These are phyloP conservation scores for Auanema sp. DNA, from an alignment of 2,888 invertebrate species.

Conservation along the genomic window DNA sequence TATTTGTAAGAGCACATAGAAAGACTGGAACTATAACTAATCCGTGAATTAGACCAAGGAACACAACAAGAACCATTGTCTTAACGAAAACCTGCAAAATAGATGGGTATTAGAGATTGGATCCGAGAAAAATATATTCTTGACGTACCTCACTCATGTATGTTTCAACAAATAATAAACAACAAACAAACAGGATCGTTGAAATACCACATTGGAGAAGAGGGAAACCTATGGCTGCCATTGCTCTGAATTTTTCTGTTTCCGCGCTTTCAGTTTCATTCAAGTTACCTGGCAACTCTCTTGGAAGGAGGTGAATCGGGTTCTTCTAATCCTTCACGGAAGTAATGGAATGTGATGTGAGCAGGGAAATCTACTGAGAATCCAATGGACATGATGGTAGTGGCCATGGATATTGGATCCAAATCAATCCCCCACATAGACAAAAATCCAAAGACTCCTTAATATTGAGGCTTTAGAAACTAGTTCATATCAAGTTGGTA, in stretches of 20 bases:
- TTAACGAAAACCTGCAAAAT: slow-evolving; percentile 55
- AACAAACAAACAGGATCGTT: slow-evolving; percentile 53
- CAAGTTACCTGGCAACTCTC: slow-evolving; percentile 38
- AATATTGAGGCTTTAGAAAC: not conserved
- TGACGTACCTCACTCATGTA: slow-evolving; percentile 54
- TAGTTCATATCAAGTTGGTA: slow-evolving; percentile 1
- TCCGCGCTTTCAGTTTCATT: not conserved
- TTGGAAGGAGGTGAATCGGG: slow-evolving; percentile 38
- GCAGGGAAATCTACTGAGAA: slow-evolving; percentile 61
- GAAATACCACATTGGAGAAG: slow-evolving; percentile 58
- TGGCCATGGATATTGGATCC: slow-evolving; percentile 61
- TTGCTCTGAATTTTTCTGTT: slow-evolving; percentile 33
- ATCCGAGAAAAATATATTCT: not conserved
- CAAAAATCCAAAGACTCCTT: slow-evolving; percentile 56
- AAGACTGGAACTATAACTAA: slow-evolving; percentile 55
- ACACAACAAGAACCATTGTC: slow-evolving; percentile 60
- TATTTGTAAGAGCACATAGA: slow-evolving; percentile 54
- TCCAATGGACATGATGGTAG: slow-evolving; percentile 54
- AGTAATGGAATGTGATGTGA: slow-evolving; percentile 60
- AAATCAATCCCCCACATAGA: slow-evolving; percentile 56
- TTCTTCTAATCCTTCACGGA: slow-evolving; percentile 50
- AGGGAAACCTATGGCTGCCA: slow-evolving; percentile 57
- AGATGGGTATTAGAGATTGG: not conserved
- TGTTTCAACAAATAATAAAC: slow-evolving; percentile 53
- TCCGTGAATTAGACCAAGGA: slow-evolving; percentile 56